Evolutionary conservation across 2,888 invertebrate species (phyloP).

Genomic region (Pogonocherus hispidulus): DNA sequence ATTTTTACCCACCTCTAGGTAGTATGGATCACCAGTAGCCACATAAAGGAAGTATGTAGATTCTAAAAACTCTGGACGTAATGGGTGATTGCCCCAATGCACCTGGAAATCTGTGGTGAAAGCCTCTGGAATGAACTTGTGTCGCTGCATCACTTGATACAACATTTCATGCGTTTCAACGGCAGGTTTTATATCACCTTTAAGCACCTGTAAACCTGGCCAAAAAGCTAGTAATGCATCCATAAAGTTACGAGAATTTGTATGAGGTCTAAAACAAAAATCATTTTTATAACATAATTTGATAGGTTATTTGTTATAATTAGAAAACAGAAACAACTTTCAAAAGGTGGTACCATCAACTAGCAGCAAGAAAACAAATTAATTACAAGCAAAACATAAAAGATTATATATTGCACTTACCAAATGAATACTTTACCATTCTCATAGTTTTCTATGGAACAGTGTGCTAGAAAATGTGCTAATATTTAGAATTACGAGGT

Average conservation of each 20-base stretch:
- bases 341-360: not conserved
- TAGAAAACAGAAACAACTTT: too few species aligned
- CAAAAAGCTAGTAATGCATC: slow-evolving; percentile 97
- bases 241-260: slow-evolving; percentile 96
- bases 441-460: too few species aligned
- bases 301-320: not conserved
- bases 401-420: too few species aligned
- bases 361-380: not conserved
- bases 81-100: slow-evolving; percentile 98
- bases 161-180: slow-evolving; percentile 99
- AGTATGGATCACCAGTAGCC: slow-evolving; percentile 96
- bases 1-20: slow-evolving; percentile 91
- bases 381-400: not conserved
- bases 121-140: slow-evolving; percentile 98
- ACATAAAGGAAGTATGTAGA: slow-evolving; percentile 97
- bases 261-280: slow-evolving; percentile 78
- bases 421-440: too few species aligned
- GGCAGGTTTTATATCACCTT: slow-evolving; percentile 95
- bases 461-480: too few species aligned
- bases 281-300: not conserved
- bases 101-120: slow-evolving; percentile 98
- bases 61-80: slow-evolving; percentile 97
- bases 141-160: slow-evolving; percentile 97
- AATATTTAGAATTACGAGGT: too few species aligned
- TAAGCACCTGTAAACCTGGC: slow-evolving; percentile 89